Base-by-base conservation (phyloP, 1,140 invertebrate species). In the Vollenhovia emeryi region DNA sequence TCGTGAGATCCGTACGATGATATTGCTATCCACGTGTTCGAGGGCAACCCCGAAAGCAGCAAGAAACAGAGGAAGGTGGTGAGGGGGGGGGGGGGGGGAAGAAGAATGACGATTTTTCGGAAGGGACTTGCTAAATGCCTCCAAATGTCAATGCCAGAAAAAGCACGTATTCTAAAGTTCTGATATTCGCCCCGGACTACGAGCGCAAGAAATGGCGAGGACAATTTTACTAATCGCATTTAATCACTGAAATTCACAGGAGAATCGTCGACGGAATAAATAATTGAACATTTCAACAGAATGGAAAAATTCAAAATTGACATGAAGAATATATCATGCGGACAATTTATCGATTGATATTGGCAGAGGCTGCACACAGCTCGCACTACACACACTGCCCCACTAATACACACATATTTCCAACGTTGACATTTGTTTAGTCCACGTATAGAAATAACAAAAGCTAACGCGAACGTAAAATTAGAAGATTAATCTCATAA, bases 21-120 rank as follows among this genome's bases (percentile, higher is more conserved):
- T 90, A 90, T 90, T 90, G 83, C 89, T 78, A 89, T 90, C 91
- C 90, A 89, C 86, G 91, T 87, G 87, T 88, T 92, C 78, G 75
- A 76, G 78, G 83, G 87, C 73, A 82, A 64, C 75, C 66, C 75
- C 71, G 57, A 85, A 88, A 88, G 85, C 86, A 64, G 43, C 48
- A 48, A 71, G 64, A 36, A 78, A 52, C 59, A 43, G 40, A 71
- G 55, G 18, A 27, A 45, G 24, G 6, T 40, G 30, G 15, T 24
- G 43, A 76, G 24, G 43, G 24, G 66, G 64, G 52, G 50, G 50
- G 43, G 57, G 40, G 15, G 71, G 64, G 52, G 40, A 62, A 62
- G 57, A 57, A 85, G 74, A 69, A 68, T 62, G 82, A 84, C 43
- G 57, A 75, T 84, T 78, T 78, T 48, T 64, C 55, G 71, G 21